phyloP scores from a whole-genome alignment of 2,888 invertebrate genomes.

The Melangyna quadrimaculata region DNA sequence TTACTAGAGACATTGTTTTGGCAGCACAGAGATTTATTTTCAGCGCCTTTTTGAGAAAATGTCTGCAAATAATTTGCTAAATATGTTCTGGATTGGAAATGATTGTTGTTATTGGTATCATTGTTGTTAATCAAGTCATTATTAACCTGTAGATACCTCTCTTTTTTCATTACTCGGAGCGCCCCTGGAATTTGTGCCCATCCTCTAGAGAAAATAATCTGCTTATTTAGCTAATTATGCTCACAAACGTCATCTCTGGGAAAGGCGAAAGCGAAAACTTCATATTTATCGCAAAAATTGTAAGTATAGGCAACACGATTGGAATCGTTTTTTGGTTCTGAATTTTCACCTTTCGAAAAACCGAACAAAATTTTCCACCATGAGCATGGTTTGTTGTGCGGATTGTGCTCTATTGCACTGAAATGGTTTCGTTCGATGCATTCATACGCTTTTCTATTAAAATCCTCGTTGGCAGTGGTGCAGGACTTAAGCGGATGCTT shows the following conservation, averaged over 20 bases:
- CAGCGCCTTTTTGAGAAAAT: constrained; percentile 38
- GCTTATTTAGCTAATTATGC: not conserved
- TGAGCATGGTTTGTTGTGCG: constrained; percentile 32
- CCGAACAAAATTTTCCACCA: constrained; percentile 43
- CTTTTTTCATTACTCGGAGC: not conserved
- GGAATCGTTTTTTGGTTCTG: constrained; percentile 42
- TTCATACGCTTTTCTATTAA: constrained; percentile 8
- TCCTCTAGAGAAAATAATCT: not conserved
- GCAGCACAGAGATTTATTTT: constrained; percentile 52
- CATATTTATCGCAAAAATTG: constrained; percentile 48
- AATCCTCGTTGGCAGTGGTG: not conserved
- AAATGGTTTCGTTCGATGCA: constrained; percentile 51
- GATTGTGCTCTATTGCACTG: constrained; percentile 34
- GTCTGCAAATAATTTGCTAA: constrained; percentile 32
- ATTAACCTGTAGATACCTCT: not conserved
- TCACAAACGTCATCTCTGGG: not conserved
- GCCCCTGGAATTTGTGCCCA: not conserved
- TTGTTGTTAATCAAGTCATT: constrained; percentile 24
- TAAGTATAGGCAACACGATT: constrained; percentile 28
- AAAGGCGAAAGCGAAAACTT: constrained; percentile 29
- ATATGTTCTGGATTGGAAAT: constrained; percentile 40
- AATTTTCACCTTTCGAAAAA: constrained; percentile 44
- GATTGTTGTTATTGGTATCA: constrained; percentile 44
- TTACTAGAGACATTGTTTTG: constrained; percentile 58
- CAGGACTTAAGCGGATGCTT: not conserved